Evolutionary conservation across 2,888 invertebrate species (phyloP).

Genomic region (Xanthorhoe spadicearia): DNA sequence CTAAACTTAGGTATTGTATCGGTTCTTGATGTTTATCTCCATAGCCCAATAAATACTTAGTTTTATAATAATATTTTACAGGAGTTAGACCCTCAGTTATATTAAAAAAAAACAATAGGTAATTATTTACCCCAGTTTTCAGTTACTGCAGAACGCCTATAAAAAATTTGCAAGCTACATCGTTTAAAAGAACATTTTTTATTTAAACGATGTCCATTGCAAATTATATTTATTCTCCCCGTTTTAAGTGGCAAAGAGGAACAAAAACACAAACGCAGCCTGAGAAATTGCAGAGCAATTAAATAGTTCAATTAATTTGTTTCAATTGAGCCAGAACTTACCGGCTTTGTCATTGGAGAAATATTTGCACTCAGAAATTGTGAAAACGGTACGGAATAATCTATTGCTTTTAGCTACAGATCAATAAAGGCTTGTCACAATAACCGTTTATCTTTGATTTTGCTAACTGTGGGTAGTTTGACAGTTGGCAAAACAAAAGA

Average conservation of each 20-base stretch:
- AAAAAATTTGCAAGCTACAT: neutral
- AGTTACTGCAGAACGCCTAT: neutral
- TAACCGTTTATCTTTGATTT: too few relatives aligned
- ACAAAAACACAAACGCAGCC: slow-evolving; percentile 48
- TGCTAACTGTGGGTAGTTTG: too few relatives aligned
- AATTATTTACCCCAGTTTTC: neutral
- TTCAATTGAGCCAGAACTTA: slow-evolving; percentile 18
- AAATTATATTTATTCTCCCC: slow-evolving; percentile 13
- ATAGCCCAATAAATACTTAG: too few relatives aligned
- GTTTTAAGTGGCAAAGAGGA: slow-evolving; percentile 42
- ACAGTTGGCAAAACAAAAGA: too few relatives aligned
- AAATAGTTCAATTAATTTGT: slow-evolving; percentile 51
- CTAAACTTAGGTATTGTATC: too few relatives aligned
- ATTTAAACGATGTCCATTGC: slow-evolving; percentile 7
- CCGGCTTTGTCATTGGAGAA: slow-evolving; percentile 10
- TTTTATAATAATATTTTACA: too few relatives aligned
- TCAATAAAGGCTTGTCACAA: too few relatives aligned
- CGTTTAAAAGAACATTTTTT: neutral
- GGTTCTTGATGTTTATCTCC: too few relatives aligned
- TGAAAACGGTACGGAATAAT: neutral
- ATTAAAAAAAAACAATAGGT: neutral
- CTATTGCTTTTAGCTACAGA: too few relatives aligned
- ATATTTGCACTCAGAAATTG: slow-evolving; percentile 6
- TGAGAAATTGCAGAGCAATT: slow-evolving; percentile 46
- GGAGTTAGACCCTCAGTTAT: neutral